Evolutionary conservation across 2,797 vertebrate genomes (phyloP), one percentile per base, ranked within the genome.

Genomic region (Urocyon cinereoargenteus): DNA sequence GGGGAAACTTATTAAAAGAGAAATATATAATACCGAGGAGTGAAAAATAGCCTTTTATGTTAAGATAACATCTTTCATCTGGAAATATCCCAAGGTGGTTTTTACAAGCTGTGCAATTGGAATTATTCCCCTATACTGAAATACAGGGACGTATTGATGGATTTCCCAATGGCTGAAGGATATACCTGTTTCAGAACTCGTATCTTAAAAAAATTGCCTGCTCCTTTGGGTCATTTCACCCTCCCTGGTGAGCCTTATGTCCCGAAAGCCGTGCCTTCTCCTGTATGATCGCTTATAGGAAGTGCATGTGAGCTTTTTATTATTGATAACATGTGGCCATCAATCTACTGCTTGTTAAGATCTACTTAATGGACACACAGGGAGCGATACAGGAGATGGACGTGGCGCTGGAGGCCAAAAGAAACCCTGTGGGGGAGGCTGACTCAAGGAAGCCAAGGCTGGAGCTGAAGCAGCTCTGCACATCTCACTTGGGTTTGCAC

Each of bases 11-110:
- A 86, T 88, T 86, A 73, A 82, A 93, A 96, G 40, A 75, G 13
- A 96, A 94, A 94, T 34, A 70, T 10, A 49, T 64, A 49, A 88
- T 15, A 72, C 3, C 24, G n/a, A 79, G 73, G 15, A 45, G 13
- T 82, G 68, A 92, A 95, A 97, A 96, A 77, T 62, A 79, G 18
- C 13, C 24, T 81, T 94, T 96, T 88, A 45, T 84, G 53, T 93
- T 77, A 72, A 78, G 55, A 34, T 53, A 72, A 21, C 14, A 64
- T 81, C 79, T 90, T 97, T 92, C 45, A 61, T 75, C 24, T 83
- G 77, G 36, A 92, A 95, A 68, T 85, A 86, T 73, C 73, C 55
- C n/a, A 78, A 77, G 77, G 59, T 53, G 53, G 0, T 34, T 94
- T 93, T 95, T 75, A 28, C 72, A 88, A 90, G 14, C 36, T 36